Evolutionary conservation across 2,113 vertebrate species (phyloP), one percentile per base, ranked within the genome.

Genomic region (Oryzias woworae): DNA sequence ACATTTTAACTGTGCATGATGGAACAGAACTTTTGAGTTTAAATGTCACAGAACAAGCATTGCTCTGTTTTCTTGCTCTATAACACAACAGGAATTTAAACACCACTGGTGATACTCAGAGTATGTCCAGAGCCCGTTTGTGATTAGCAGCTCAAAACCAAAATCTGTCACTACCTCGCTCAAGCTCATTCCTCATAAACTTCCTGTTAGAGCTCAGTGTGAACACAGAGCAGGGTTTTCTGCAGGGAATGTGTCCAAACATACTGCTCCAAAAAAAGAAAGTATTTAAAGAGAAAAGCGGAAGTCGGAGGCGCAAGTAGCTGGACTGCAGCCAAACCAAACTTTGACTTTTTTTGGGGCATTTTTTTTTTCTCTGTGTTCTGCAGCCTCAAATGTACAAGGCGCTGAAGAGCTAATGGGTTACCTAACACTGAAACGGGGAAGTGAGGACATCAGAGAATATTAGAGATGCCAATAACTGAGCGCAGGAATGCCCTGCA

Each of bases 71-170:
- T 36, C 7, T 7, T 10, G n/a, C 46, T 20, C 46, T 18, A 48
- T 3, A 17, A 48, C 7, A 4, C 16, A 17, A 18, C 46, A n/a
- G 17, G 17, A n/a, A 36, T 14, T 14, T 7, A 55, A 31, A 8
- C 31, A 14, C 18, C 31, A 36, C n/a, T 3, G 36, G 31, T 14
- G 14, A 72, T 28, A 61, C 49, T 59, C 71, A 65, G 67, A 73
- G 76, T 41, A 73, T 69, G 60, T 86, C 74, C 71, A 24, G 71
- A 57, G 51, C 50, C 53, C 69, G 62, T 57, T 78, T 71, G 63
- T 58, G 69, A 66, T 78, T 72, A 78, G 44, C 20, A 61, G 53
- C 66, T 77, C 58, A 67, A 81, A 84, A 47, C 45, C 8, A 7
- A 48, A 48, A 48, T 20, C n/a, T 77, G 68, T 75, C 73, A 73